Conservation (phyloP, 1,140 invertebrate genomes). For the Dermatophagoides farinae region DNA sequence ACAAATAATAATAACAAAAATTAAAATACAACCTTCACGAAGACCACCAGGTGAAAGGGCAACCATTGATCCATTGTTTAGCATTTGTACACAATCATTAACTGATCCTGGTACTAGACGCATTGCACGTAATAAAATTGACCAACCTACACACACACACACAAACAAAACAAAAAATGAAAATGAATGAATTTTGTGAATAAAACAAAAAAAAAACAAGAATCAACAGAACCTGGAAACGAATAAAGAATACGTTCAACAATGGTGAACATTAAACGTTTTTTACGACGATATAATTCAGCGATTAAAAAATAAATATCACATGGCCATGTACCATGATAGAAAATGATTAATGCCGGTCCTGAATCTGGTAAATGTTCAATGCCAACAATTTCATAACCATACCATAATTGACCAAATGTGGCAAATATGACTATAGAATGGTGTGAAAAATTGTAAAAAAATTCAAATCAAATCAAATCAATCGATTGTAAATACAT, state of each 20-base stretch:
- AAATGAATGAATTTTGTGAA: no score
- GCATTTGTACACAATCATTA: slow-evolving; percentile 74
- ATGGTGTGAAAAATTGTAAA: no score
- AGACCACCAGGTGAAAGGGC: slow-evolving; percentile 59
- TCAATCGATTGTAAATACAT: no score
- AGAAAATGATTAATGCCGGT: slow-evolving; percentile 76
- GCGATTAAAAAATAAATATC: slow-evolving; percentile 91
- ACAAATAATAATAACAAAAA: no score
- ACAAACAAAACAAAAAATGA: no score
- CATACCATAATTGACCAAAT: slow-evolving; percentile 70
- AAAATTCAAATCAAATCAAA: no score
- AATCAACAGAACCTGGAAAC: no score
- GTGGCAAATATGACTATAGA: no score
- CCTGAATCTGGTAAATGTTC: slow-evolving; percentile 77
- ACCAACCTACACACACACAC: no score
- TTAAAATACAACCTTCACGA: no score
- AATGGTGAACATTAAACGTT: slow-evolving; percentile 68
- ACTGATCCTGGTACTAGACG: slow-evolving; percentile 26
- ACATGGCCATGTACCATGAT: slow-evolving; percentile 88
- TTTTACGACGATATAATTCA: slow-evolving; percentile 54
- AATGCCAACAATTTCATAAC: slow-evolving; percentile 74
- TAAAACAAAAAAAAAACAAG: no score
- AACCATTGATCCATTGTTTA: slow-evolving; percentile 27
- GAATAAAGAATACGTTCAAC: slow-evolving; percentile 37
- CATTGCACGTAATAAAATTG: slow-evolving; percentile 13